Evolutionary conservation across 2,113 vertebrate species (phyloP).

Genomic region (Mastomys natalensis): DNA sequence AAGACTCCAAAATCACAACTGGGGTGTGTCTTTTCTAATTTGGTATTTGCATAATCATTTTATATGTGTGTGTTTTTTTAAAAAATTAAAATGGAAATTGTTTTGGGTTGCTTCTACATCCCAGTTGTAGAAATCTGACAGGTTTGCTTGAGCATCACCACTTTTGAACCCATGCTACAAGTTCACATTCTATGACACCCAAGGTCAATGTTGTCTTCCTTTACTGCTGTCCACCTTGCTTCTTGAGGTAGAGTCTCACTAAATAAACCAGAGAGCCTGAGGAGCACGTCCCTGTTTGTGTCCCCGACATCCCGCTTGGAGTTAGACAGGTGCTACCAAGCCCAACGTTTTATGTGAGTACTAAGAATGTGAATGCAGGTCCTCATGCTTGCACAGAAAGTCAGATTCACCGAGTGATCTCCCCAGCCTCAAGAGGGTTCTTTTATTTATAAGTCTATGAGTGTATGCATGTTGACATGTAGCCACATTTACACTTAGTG

Average conservation of each 20-base stretch:
- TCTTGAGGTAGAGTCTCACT: background rate
- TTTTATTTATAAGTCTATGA: too few relatives aligned
- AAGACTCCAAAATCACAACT: slow-evolving; percentile 6
- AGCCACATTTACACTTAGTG: background rate
- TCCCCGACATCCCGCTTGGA: too few relatives aligned
- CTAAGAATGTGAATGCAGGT: background rate
- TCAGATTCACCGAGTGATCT: too few relatives aligned
- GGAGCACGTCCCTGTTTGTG: background rate
- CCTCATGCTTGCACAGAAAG: background rate
- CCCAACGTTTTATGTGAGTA: background rate
- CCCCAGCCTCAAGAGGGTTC: too few relatives aligned
- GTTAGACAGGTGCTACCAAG: background rate
- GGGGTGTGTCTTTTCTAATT: background rate
- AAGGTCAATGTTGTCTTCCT: background rate
- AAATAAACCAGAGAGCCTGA: background rate
- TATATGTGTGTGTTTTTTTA: background rate
- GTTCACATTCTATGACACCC: background rate
- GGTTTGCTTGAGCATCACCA: background rate
- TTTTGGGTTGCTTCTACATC: background rate
- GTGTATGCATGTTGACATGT: background rate
- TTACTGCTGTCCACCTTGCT: background rate
- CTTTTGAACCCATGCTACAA: slow-evolving; percentile 13
- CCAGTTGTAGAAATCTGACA: slow-evolving; percentile 29
- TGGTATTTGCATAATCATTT: slow-evolving; percentile 44
- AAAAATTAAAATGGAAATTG: background rate